A percentile compares a stretch with the other conserved stretches of the same genome.
phyloP scores from a whole-genome alignment of 2,888 invertebrate species.

The Lobophora halterata region DNA sequence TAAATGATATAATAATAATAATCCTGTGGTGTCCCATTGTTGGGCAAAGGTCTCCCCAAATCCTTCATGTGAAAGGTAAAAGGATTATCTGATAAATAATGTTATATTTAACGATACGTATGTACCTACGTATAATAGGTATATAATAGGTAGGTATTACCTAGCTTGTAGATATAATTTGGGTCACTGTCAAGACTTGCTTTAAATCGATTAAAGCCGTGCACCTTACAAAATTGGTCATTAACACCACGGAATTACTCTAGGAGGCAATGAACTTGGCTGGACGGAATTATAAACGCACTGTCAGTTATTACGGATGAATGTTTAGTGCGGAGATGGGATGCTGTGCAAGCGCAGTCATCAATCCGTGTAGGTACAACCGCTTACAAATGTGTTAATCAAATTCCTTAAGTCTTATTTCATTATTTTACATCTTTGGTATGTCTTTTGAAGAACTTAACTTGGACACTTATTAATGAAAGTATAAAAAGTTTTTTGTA shows the following conservation, averaged over 20 bases:
- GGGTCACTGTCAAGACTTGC: slow-evolving; percentile 28
- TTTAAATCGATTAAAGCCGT: slow-evolving; percentile 42
- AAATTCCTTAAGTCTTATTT: too few species aligned
- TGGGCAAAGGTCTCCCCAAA: too few species aligned
- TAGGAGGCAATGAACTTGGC: slow-evolving; percentile 61
- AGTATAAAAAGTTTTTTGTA: too few species aligned
- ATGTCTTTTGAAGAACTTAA: too few species aligned
- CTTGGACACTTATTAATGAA: too few species aligned
- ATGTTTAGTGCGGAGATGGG: slow-evolving; percentile 32
- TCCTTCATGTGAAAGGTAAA: too few species aligned
- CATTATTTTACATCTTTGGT: too few species aligned
- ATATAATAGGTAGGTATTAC: slow-evolving; percentile 2
- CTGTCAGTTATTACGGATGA: slow-evolving; percentile 50
- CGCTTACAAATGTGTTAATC: too few species aligned
- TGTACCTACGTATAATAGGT: neutral
- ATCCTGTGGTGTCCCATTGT: too few species aligned
- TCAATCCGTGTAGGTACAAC: slow-evolving; percentile 6
- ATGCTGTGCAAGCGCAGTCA: slow-evolving; percentile 6
- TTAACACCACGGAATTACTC: slow-evolving; percentile 41
- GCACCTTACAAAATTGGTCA: slow-evolving; percentile 56
- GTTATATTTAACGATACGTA: too few species aligned
- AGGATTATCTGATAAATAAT: too few species aligned
- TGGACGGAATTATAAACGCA: slow-evolving; percentile 50
- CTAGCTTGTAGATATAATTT: slow-evolving; percentile 8
- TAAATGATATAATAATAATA: too few species aligned